Evolutionary conservation across 2,113 vertebrate species (phyloP), one percentile per base, ranked within the genome.

Genomic region (Canis aureus): DNA sequence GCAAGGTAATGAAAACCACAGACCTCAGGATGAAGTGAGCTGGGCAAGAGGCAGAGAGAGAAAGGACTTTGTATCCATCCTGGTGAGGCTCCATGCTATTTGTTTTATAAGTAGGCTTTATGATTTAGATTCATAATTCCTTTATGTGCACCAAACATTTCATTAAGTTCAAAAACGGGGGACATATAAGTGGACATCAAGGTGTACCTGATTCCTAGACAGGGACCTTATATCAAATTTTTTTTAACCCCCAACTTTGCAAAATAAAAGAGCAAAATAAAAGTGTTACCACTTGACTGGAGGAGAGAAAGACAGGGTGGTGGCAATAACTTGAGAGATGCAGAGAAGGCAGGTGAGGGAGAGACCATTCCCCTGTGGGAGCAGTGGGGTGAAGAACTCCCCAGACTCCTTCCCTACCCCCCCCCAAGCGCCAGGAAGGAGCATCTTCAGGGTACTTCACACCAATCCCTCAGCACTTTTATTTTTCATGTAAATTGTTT

Each of bases 301-400:
- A 59, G 8, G n/a, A 59, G 7, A 57, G 35, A 16, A 10, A 62
- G n/a, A 17, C 9, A 32, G 55, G 49, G 3, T 23, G 23, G 59
- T 7, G 16, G n/a, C 62, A 60, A 27, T 32, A 15, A 78, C 10
- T 3, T 19, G 57, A 67, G 11, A 60, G 69, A 8, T 6, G 7
- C 19, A 3, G 15, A 25, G 13, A 92, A 32, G 62, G 25, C 32
- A 59, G 2, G 25, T 11, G 19, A 29, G 38, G 29, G 1, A 7
- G 60, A 29, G 51, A 2, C 0, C 8, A 57, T 23, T 4, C 5
- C 27, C 23, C 29, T 53, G 7, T 5, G 5, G 17, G 1, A 73
- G 35, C 51, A 2, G n/a, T 23, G 2, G n/a, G 35, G 15, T 4
- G 0, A 49, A 60, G 49, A 78, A 22, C 20, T 17, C 64, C 71